Conservation (phyloP, 2,797 vertebrate genomes). For the Cossypha heuglini region DNA sequence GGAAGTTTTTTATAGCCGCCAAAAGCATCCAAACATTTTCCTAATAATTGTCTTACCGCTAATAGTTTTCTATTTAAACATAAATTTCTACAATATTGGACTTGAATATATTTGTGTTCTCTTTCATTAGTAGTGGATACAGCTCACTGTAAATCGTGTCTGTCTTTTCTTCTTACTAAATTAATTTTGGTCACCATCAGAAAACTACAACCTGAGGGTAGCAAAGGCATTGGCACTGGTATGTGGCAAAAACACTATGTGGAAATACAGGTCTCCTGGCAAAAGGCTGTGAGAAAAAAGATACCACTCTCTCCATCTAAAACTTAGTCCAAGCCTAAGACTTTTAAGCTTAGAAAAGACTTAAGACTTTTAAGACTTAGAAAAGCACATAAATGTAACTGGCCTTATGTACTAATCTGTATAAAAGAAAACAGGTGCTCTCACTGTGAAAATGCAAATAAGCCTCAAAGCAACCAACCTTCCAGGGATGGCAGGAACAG, state of each 20-base stretch:
- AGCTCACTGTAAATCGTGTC: background rate
- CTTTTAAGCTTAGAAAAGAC: background rate
- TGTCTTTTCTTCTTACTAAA: background rate
- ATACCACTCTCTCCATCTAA: background rate
- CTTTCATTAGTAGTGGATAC: background rate
- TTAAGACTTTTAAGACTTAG: no score
- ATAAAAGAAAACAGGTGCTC: background rate
- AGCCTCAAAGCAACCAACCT: background rate
- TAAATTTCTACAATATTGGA: background rate
- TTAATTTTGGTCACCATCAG: background rate
- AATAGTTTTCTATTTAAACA: background rate
- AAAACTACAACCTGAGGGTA: background rate
- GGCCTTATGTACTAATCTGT: background rate
- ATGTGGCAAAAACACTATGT: background rate
- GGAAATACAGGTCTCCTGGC: background rate
- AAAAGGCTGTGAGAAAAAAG: background rate
- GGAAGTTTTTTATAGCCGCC: background rate
- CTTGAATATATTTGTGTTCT: background rate
- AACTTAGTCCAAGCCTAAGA: background rate
- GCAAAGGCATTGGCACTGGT: background rate
- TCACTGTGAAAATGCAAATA: background rate
- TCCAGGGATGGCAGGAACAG: rapidly evolving
- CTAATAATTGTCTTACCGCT: background rate
- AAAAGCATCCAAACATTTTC: background rate
- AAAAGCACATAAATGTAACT: background rate